Evolutionary conservation across 2,888 invertebrate species (phyloP), one percentile per base, ranked within the genome.

Genomic region (Alviniconcha strummeri): DNA sequence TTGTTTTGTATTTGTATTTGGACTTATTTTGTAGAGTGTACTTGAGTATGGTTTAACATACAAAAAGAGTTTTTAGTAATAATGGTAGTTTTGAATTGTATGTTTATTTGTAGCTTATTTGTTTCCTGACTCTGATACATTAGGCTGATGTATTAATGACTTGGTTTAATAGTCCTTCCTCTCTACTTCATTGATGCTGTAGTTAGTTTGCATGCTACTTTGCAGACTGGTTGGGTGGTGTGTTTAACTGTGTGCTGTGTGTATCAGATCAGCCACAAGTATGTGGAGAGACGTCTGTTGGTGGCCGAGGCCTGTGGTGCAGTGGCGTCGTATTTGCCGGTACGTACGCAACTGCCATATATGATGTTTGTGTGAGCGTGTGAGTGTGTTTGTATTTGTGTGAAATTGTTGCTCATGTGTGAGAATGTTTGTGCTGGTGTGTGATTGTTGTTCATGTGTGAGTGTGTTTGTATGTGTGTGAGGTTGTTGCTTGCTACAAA

Each of bases 251-350:
- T 55, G 7, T 36, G 36, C 36, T 67, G 67, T 13, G n/a, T 17
- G 13, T 7, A n/a, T n/a, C 90, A 96, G 93, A 95, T 96, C 87
- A 95, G 95, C 82, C 95, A 96, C 90, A 96, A 96, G 89, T 95
- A 96, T 92, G 93, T 95, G 4, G 96, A 96, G 92, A 94, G 96
- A 86, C 94, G 96, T 84, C 93, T 96, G 60, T 92, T 96, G 56
- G 96, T 96, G 8, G 96, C 96, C 5, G 96, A 96, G 91, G 95
- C 96, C 11, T 96, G 96, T 91, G 95, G 95, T 7, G 95, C 95
- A 7, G 94, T 96, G 84, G 95, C 96, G 78, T 95, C 96, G 1
- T 96, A 95, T 89, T 95, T 96, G 71, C 95, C 96, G 84, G 95
- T 95, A 93, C 93, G 94, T n/a, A 60, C 60, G 13, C 9, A 60